Evolutionary conservation across 2,113 vertebrate species (phyloP).

Genomic region (Pelecanoides urinatrix): DNA sequence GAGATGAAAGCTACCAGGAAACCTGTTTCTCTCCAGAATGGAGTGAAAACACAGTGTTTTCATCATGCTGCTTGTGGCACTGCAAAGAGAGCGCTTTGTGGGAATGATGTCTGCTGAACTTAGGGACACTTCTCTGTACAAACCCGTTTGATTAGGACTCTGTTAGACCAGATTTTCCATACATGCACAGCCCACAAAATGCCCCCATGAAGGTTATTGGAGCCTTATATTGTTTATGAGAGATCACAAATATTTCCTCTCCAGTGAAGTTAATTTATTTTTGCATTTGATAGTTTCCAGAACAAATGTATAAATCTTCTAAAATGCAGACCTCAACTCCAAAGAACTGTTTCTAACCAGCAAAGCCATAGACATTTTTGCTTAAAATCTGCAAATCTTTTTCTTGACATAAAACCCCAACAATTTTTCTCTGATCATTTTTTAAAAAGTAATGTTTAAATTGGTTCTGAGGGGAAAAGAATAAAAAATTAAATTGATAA

Average conservation of each 20-base stretch:
- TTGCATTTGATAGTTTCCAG: background rate
- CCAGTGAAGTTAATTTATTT: background rate
- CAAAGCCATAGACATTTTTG: background rate
- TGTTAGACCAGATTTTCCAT: background rate
- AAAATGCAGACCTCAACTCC: background rate
- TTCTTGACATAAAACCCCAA: background rate
- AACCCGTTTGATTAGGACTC: background rate
- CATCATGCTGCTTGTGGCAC: rapidly evolving
- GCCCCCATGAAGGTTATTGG: background rate
- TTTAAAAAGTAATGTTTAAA: background rate
- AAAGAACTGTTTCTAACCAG: background rate
- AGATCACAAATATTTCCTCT: background rate
- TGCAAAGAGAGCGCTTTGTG: background rate
- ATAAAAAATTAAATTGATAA: background rate
- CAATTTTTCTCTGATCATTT: background rate
- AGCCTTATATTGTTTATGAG: background rate
- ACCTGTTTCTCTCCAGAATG: background rate
- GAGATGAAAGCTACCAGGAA: background rate
- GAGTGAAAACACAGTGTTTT: background rate
- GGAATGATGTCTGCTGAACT: background rate
- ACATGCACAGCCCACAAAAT: background rate
- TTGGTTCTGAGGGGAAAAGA: background rate
- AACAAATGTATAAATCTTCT: background rate
- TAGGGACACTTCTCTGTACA: background rate
- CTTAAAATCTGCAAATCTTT: background rate